Percentiles rank a stretch among this genome's conserved stretches.
Conservation (phyloP, 1,140 invertebrate species). For the Caenorhabditis tropicalis region DNA sequence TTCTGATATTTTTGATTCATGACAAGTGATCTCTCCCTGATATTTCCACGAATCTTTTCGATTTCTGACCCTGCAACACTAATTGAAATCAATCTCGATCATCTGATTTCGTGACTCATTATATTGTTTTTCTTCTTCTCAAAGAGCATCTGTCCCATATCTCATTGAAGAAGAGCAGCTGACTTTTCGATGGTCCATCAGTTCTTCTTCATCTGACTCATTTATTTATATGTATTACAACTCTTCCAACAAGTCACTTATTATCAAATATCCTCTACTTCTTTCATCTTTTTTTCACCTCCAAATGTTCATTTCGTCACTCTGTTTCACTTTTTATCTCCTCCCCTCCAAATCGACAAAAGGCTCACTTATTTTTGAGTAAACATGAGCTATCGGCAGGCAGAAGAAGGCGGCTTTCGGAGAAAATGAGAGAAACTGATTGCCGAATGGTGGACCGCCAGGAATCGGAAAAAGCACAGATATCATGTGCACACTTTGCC, state of each 20-base stretch:
- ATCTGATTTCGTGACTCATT: slow-evolving; percentile 22
- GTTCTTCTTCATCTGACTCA: neutral
- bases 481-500: slow-evolving; percentile 29
- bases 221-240: slow-evolving; percentile 13
- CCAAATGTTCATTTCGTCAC: neutral
- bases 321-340: neutral
- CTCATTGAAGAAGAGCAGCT: neutral
- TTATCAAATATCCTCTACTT: slow-evolving; percentile 6
- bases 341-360: neutral
- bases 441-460: neutral
- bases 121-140: slow-evolving; percentile 20
- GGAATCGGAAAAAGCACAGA: neutral
- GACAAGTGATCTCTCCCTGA: neutral
- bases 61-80: neutral
- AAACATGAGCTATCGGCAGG: slow-evolving; percentile 29
- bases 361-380: slow-evolving; percentile 36
- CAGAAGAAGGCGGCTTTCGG: neutral
- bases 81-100: neutral
- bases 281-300: neutral
- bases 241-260: neutral
- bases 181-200: slow-evolving; percentile 9
- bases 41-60: neutral
- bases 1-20: no score
- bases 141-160: slow-evolving; percentile 36
- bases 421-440: neutral